phyloP scores from a whole-genome alignment of 2,113 vertebrate species.

The Crotalus helleri region DNA sequence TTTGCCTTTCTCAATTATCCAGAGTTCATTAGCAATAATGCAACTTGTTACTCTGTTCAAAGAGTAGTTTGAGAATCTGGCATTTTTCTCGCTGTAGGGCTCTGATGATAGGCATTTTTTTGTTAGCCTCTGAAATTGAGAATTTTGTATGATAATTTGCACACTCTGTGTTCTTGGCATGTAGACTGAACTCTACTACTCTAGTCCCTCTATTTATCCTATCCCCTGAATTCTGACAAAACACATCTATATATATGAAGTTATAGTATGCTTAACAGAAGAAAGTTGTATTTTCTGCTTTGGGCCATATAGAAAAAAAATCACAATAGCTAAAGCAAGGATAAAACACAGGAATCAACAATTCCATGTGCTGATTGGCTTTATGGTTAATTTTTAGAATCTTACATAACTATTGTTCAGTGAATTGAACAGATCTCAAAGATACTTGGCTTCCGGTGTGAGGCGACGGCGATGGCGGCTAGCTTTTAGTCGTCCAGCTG shows the following conservation, averaged over 20 bases:
- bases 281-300: background rate
- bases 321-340: background rate
- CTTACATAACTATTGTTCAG: background rate
- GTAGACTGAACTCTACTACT: background rate
- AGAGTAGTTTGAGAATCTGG: background rate
- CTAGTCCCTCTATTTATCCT: background rate
- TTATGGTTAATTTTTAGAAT: background rate
- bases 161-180: background rate
- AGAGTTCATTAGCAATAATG: background rate
- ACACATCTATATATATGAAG: background rate
- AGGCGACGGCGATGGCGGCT: too few relatives aligned
- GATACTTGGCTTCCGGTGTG: too few relatives aligned
- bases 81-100: background rate
- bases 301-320: background rate
- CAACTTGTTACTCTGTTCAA: background rate
- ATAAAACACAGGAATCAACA: background rate
- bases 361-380: background rate
- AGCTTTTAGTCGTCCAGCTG: too few relatives aligned
- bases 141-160: background rate
- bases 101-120: background rate
- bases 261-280: background rate
- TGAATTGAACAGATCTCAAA: background rate
- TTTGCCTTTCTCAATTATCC: background rate
- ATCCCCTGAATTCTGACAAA: background rate
- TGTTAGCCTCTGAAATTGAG: background rate